A percentile compares a stretch with the other conserved stretches of the same genome.
Evolutionary conservation across 2,888 invertebrate genomes (phyloP).

Genomic region (Ectemnius cavifrons): DNA sequence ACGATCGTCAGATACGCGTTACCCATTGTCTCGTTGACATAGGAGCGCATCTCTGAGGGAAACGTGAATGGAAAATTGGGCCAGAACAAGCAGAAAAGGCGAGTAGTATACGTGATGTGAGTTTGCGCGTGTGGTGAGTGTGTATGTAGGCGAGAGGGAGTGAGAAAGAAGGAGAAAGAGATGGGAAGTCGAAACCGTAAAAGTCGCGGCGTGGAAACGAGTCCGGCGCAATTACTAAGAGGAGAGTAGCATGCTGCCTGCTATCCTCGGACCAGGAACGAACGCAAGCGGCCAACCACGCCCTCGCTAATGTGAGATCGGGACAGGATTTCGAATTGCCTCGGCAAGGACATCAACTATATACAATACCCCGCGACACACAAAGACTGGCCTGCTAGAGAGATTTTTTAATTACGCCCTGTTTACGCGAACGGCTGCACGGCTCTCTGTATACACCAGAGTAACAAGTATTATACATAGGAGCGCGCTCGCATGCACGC

Average conservation of each 20-base stretch:
- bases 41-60: too few relatives aligned
- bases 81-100: conserved; percentile 1
- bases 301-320: conserved; percentile 74
- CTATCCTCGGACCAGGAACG: conserved; percentile 66
- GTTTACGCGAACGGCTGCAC: conserved; percentile 61
- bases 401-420: conserved; percentile 68
- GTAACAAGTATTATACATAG: too few relatives aligned
- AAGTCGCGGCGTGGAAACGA: conserved; percentile 65
- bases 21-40: too few relatives aligned
- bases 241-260: conserved; percentile 37
- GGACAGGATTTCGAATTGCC: conserved; percentile 73
- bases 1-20: too few relatives aligned
- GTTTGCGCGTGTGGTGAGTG: too few relatives aligned
- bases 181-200: conserved; percentile 49
- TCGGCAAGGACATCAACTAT: conserved; percentile 74
- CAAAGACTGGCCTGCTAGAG: conserved; percentile 60
- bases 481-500: too few relatives aligned
- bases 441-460: conserved; percentile 13
- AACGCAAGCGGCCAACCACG: conserved; percentile 68
- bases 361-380: conserved; percentile 60
- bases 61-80: too few relatives aligned
- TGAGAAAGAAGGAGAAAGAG: conserved; percentile 19
- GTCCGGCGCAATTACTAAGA: conserved; percentile 67
- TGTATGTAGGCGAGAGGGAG: too few relatives aligned
- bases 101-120: neutral